Evolutionary conservation across 1,140 invertebrate genomes (phyloP), one percentile per base, ranked within the genome.

Genomic region (Zaprionus davidi): DNA sequence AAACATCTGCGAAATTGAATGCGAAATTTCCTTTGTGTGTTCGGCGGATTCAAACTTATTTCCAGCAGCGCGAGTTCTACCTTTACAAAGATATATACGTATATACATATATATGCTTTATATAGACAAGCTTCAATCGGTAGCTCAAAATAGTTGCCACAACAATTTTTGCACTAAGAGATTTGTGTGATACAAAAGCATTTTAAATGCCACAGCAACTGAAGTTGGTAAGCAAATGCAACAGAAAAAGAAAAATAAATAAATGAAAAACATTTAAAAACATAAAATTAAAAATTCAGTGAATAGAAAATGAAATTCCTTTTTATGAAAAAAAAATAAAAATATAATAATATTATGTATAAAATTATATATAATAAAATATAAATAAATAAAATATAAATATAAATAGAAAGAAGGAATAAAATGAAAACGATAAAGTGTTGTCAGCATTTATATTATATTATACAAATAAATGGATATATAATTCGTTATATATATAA

Each of bases 1-100:
- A 88, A 87, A 80, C 85, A 81, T 76, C 85, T 90, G 84, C 84
- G 63, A 90, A 88, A 88, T 88, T 90, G 85, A 88, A 90, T 84
- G 81, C 66, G 81, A 90, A 88, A 81, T 81, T 81, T 81, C 81
- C 85, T 88, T 87, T 87, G 85, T 71, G 79, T 71, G 79, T 71
- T 76, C 36, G 62, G 55, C 77, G 68, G 41, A 64, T 46, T 74
- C 62, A 74, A 81, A 84, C 78, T 84, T 78, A 85, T 78, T 79
- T 78, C 73, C 68, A 71, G 36, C 26, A 36, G 28, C 36, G 24
- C 62, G 58, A 59, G 13, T 49, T 34, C 51, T 55, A 44, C 22
- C 36, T 38, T 56, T 28, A 56, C 17, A 57, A 26, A 63, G 56
- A 66, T 11, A 62, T 41, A 49, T 9, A 56, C 17, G 22, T n/a